Conservation (phyloP, 2,888 invertebrate species). For the Cheilosia vulpina region DNA sequence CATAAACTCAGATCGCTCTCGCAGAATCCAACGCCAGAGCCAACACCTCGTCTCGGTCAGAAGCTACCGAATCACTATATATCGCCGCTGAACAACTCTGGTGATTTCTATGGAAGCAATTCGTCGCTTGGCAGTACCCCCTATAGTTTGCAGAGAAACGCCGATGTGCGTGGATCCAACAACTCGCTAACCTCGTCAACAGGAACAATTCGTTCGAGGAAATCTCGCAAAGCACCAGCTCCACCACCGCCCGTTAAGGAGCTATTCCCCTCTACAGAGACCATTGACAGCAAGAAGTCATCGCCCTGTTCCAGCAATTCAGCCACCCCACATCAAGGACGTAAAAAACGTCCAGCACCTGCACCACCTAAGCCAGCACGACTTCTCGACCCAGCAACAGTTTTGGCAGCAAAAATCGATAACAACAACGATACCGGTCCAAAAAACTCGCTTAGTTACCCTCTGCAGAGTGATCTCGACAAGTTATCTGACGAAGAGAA, state of each 20-base stretch:
- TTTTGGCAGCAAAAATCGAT: constrained; percentile 59
- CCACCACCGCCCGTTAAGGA: constrained; percentile 79
- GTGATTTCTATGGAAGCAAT: constrained; percentile 79
- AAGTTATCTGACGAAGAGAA: constrained; percentile 81
- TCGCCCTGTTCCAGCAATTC: constrained; percentile 79
- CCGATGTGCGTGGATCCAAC: constrained; percentile 78
- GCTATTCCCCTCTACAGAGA: constrained; percentile 76
- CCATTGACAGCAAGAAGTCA: constrained; percentile 77
- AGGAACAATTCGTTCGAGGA: constrained; percentile 79
- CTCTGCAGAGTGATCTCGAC: constrained; percentile 80
- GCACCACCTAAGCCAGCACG: constrained; percentile 79
- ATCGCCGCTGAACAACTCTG: constrained; percentile 77
- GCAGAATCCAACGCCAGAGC: constrained; percentile 80
- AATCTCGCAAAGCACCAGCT: constrained; percentile 79
- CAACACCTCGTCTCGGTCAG: constrained; percentile 78
- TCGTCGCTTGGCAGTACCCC: constrained; percentile 77
- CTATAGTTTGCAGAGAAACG: constrained; percentile 77
- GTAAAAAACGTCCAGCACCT: constrained; percentile 88
- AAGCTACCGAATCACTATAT: constrained; percentile 72
- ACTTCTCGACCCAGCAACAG: constrained; percentile 61
- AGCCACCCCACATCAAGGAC: constrained; percentile 83
- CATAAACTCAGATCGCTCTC: constrained; percentile 80
- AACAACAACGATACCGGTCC: constrained; percentile 74
- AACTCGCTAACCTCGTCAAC: constrained; percentile 79
- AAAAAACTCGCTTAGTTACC: constrained; percentile 80